Evolutionary conservation across 2,113 vertebrate species (phyloP).

Genomic region (Laticauda colubrina): DNA sequence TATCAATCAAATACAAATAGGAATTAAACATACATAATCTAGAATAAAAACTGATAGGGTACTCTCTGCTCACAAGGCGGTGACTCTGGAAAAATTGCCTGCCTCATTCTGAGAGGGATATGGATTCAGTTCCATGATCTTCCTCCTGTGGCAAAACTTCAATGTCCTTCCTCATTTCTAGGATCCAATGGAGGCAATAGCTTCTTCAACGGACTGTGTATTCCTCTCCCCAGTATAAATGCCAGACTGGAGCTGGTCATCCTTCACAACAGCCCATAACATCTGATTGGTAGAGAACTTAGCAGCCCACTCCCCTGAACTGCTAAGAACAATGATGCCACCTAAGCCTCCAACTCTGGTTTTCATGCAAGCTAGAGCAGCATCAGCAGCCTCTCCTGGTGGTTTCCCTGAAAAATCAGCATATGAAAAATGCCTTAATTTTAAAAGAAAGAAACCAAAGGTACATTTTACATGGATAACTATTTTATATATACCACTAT

Average conservation of each 20-base stretch:
- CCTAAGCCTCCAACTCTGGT: slow-evolving; percentile 77
- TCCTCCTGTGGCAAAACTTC: rapidly evolving
- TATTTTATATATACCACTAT: neutral
- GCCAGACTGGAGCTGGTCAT: slow-evolving; percentile 75
- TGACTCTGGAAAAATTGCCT: neutral
- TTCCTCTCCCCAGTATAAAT: slow-evolving; percentile 67
- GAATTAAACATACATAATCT: neutral
- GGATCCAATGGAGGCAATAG: slow-evolving; percentile 21
- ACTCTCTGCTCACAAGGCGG: neutral
- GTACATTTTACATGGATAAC: neutral
- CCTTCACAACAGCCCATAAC: slow-evolving; percentile 85
- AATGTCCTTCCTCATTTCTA: neutral
- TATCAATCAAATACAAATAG: neutral
- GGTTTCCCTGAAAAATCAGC: slow-evolving; percentile 75
- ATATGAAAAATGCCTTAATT: neutral
- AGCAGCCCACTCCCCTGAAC: slow-evolving; percentile 80
- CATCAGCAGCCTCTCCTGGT: slow-evolving; percentile 75
- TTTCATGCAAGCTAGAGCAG: slow-evolving; percentile 82
- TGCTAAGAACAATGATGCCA: slow-evolving; percentile 82
- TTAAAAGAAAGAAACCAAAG: neutral
- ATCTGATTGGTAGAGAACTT: slow-evolving; percentile 82
- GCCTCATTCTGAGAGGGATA: neutral
- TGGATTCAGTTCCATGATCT: neutral
- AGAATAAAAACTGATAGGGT: neutral
- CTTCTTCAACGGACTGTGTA: slow-evolving; percentile 45